A percentile compares a stretch with the other conserved stretches of the same genome.
Evolutionary conservation across 2,113 vertebrate species (phyloP).

Genomic region (Lagopus muta): DNA sequence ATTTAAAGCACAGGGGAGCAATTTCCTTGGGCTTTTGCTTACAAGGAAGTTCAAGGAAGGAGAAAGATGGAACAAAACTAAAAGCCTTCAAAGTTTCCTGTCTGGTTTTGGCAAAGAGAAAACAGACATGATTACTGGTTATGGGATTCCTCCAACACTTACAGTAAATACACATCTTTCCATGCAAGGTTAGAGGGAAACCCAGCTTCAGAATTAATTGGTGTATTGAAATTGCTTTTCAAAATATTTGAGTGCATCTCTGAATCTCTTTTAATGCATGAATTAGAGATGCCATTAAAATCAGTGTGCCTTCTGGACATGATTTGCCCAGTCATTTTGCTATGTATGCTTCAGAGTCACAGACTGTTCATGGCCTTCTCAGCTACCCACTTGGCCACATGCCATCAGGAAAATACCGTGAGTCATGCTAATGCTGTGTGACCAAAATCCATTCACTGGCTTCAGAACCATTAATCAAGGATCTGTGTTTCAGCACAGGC

Average conservation of each 20-base stretch:
- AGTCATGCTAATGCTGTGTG: fast-evolving
- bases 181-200: neutral
- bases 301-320: neutral
- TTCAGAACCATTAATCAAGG: neutral
- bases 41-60: neutral
- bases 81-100: neutral
- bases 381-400: neutral
- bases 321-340: neutral
- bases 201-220: neutral
- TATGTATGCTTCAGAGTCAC: neutral
- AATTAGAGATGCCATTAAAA: neutral
- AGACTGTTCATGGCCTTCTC: neutral
- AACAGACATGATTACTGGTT: neutral
- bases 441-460: neutral
- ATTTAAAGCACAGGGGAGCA: neutral
- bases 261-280: neutral
- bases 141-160: neutral
- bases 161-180: fast-evolving
- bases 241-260: neutral
- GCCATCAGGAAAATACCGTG: neutral
- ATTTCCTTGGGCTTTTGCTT: neutral
- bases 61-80: neutral
- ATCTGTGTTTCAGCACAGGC: neutral
- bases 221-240: neutral
- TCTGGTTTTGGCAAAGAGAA: neutral